A percentile compares a stretch with the other conserved stretches of the same genome.
phyloP scores from a whole-genome alignment of 2,888 invertebrate species.

The Tenthredo mesomela region DNA sequence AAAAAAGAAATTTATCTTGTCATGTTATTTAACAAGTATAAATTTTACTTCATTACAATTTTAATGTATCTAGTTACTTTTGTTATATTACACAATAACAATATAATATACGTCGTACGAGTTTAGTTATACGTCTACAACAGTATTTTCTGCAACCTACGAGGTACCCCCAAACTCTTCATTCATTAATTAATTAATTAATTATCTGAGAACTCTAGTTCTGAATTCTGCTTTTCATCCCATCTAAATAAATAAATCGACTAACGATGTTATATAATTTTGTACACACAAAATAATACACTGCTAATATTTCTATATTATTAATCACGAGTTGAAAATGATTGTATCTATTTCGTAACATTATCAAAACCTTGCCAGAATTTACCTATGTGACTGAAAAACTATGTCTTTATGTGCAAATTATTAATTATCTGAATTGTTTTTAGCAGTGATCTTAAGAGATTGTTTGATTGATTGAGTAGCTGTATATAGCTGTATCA shows the following conservation, averaged over 20 bases:
- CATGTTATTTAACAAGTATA: conserved; percentile 43
- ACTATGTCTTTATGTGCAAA: not conserved
- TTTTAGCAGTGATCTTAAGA: not conserved
- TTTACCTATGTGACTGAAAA: conserved; percentile 11
- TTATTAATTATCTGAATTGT: not conserved
- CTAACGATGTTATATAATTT: conserved; percentile 16
- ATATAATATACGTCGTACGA: conserved; percentile 45
- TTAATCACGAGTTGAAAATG: not conserved
- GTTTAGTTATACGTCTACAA: conserved; percentile 21
- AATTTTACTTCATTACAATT: conserved; percentile 37
- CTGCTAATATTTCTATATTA: conserved; percentile 18
- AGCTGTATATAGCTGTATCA: conserved; percentile 24
- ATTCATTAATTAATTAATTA: not conserved
- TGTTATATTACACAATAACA: conserved; percentile 24
- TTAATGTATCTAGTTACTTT: conserved; percentile 22
- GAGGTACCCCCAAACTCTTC: conserved; percentile 20
- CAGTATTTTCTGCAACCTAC: conserved; percentile 19
- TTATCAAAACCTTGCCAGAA: conserved; percentile 32
- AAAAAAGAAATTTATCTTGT: conserved; percentile 12
- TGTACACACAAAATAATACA: conserved; percentile 4
- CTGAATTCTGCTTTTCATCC: not conserved
- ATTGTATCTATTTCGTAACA: not conserved
- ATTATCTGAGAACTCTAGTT: not conserved
- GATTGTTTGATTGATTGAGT: conserved; percentile 14
- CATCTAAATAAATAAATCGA: conserved; percentile 1